A percentile compares a stretch with the other conserved stretches of the same genome.
These are phyloP conservation scores for Mustela lutreola DNA, from an alignment of 2,113 vertebrate species.

Conservation along the genomic window DNA sequence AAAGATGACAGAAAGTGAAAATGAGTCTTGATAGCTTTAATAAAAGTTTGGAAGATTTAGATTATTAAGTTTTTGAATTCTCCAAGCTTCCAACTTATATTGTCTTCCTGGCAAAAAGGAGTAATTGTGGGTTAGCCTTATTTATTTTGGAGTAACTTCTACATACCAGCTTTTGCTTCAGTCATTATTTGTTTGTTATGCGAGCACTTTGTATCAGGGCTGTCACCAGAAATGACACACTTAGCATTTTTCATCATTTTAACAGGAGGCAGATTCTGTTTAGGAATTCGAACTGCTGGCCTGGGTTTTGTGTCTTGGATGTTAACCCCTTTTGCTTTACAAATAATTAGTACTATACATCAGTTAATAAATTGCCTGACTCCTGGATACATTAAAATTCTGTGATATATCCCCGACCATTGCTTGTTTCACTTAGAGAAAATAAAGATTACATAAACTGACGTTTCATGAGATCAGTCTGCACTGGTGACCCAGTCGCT, in stretches of 20 bases:
- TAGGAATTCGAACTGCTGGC: conserved; percentile 4
- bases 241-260: conserved; percentile 5
- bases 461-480: not conserved
- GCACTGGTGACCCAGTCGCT: not conserved
- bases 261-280: not conserved
- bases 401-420: not conserved
- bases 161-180: not conserved
- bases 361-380: not conserved
- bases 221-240: not conserved
- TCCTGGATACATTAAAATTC: not conserved
- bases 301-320: not conserved
- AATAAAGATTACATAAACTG: not conserved
- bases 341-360: not conserved
- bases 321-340: not conserved
- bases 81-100: not conserved
- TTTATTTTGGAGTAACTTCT: conserved; percentile 58
- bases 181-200: conserved; percentile 38
- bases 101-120: conserved; percentile 37
- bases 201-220: not conserved
- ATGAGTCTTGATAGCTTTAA: conserved; percentile 12
- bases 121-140: not conserved
- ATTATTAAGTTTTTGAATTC: conserved; percentile 39
- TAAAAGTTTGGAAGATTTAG: conserved; percentile 52
- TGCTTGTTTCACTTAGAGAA: conserved; percentile 16
- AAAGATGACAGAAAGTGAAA: not conserved